Evolutionary conservation across 2,888 invertebrate species (phyloP).

Genomic region (Panzeria rudis): DNA sequence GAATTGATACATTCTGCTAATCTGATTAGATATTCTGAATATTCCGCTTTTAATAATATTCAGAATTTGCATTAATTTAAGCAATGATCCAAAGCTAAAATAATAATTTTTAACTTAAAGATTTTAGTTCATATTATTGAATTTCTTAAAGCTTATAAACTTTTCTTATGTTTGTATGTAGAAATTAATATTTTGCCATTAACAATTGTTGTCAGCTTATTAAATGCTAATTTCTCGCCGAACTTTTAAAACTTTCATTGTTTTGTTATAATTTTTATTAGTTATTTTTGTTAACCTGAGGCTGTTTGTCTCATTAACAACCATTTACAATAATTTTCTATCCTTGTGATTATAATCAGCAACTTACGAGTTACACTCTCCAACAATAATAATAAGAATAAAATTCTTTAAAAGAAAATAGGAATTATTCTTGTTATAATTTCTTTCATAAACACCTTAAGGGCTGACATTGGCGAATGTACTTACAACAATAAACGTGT

Average conservation of each 20-base stretch:
- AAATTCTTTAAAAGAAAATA: constrained; percentile 26
- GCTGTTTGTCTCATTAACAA: constrained; percentile 71
- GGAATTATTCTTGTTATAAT: constrained; percentile 47
- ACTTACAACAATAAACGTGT: constrained; percentile 27
- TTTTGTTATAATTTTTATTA: constrained; percentile 52
- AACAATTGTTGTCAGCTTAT: constrained; percentile 24
- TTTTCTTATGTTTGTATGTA: neutral
- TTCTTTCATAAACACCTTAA: constrained; percentile 56
- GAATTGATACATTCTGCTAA: too few species aligned
- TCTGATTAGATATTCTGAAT: too few species aligned
- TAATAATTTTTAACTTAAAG: too few species aligned
- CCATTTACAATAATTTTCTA: constrained; percentile 61
- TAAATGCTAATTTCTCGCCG: constrained; percentile 4
- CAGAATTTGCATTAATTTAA: too few species aligned
- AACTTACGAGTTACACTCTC: constrained; percentile 21
- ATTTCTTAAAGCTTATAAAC: too few species aligned
- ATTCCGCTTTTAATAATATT: too few species aligned
- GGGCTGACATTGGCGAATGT: constrained; percentile 69
- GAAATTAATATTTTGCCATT: neutral
- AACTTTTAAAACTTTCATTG: constrained; percentile 9
- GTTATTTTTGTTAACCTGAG: constrained; percentile 33
- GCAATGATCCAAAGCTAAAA: too few species aligned
- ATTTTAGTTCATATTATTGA: too few species aligned
- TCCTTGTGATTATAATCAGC: constrained; percentile 10
- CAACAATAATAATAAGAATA: constrained; percentile 38